These are phyloP conservation scores for Ceratosolen fusciceps DNA, from an alignment of 1,140 invertebrate species.

Conservation along the genomic window DNA sequence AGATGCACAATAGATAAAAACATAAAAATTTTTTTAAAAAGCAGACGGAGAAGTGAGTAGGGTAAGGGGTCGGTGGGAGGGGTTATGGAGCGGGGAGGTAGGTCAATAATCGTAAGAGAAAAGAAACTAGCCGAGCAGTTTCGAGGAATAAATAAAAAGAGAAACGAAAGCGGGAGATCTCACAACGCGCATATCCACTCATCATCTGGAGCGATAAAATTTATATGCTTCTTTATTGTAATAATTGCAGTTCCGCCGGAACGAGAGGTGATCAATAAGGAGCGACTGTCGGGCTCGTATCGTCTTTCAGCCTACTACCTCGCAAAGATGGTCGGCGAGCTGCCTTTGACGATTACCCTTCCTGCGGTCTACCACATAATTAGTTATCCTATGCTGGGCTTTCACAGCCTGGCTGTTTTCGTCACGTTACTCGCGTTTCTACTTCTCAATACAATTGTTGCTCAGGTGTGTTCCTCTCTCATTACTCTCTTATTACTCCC, in stretches of 20 bases:
- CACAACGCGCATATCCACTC: background rate
- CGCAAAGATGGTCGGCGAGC: slow-evolving; percentile 88
- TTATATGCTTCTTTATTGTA: slow-evolving; percentile 7
- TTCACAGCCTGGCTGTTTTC: slow-evolving; percentile 77
- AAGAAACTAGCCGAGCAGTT: background rate
- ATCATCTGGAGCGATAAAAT: background rate
- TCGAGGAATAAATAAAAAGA: background rate
- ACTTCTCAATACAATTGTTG: slow-evolving; percentile 83
- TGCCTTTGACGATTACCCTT: slow-evolving; percentile 83
- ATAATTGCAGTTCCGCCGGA: slow-evolving; percentile 81
- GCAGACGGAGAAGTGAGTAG: background rate
- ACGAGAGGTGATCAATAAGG: slow-evolving; percentile 87
- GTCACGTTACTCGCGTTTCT: slow-evolving; percentile 81
- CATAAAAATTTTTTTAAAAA: background rate
- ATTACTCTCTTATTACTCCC: too few species aligned
- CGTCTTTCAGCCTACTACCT: slow-evolving; percentile 88
- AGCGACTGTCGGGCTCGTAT: slow-evolving; percentile 85
- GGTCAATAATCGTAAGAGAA: background rate
- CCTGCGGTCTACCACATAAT: slow-evolving; percentile 86
- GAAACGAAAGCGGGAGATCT: slow-evolving; percentile 10
- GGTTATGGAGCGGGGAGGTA: too few species aligned
- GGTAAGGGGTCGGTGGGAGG: too few species aligned
- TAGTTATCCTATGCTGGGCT: slow-evolving; percentile 84
- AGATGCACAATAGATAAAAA: background rate
- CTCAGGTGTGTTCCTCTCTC: slow-evolving; percentile 73